Conservation (phyloP, 2,888 invertebrate genomes). For the Chymomyza procnemis region DNA sequence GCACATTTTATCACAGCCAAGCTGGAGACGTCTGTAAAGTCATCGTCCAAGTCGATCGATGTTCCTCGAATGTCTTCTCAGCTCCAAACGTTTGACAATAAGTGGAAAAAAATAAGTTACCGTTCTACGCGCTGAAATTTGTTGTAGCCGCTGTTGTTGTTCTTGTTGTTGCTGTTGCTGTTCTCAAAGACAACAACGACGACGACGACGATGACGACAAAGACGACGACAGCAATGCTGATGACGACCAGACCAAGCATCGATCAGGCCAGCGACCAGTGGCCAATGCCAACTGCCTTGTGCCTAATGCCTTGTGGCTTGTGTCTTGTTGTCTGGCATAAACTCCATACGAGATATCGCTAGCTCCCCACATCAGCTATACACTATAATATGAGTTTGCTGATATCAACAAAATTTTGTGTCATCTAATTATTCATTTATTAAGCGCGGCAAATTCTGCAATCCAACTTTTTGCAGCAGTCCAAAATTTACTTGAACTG, state of each 20-base stretch:
- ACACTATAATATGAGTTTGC: conserved; percentile 16
- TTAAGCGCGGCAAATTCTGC: too few species aligned
- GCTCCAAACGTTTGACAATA: conserved; percentile 53
- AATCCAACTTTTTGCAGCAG: too few species aligned
- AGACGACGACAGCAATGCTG: neutral
- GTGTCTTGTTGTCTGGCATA: conserved; percentile 21
- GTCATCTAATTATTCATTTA: too few species aligned
- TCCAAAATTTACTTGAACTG: too few species aligned
- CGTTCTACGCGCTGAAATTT: conserved; percentile 74
- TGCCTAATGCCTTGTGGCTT: conserved; percentile 37
- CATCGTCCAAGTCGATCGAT: conserved; percentile 12
- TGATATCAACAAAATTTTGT: too few species aligned
- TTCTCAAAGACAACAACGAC: conserved; percentile 1
- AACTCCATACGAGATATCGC: neutral
- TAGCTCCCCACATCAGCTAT: conserved; percentile 18
- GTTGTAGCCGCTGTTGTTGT: conserved; percentile 43
- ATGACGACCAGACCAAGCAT: neutral
- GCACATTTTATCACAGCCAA: conserved; percentile 71
- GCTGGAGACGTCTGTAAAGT: conserved; percentile 60
- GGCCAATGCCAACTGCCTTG: conserved; percentile 39
- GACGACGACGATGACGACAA: neutral
- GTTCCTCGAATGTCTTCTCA: conserved; percentile 1
- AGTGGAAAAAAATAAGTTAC: conserved; percentile 75
- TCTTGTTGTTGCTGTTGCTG: conserved; percentile 5
- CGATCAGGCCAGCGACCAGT: conserved; percentile 11